Evolutionary conservation across 2,113 vertebrate species (phyloP).

Genomic region (Lathamus discolor): DNA sequence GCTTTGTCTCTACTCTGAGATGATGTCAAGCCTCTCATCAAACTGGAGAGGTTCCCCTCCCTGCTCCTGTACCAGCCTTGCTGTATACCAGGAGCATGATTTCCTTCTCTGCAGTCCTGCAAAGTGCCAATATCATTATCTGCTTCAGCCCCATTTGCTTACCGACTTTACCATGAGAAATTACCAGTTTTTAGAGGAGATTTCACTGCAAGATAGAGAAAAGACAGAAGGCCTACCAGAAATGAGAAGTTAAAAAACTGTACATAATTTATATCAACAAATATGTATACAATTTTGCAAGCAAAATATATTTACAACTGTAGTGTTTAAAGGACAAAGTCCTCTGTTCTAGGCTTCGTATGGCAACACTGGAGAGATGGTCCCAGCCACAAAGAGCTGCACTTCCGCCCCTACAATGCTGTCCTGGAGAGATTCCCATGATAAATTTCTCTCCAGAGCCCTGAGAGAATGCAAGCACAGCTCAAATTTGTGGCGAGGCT

Average conservation of each 20-base stretch:
- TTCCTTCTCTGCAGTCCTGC: neutral
- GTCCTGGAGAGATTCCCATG: neutral
- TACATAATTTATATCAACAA: neutral
- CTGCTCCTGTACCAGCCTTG: neutral
- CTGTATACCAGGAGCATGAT: neutral
- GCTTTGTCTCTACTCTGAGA: neutral
- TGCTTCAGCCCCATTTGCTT: neutral
- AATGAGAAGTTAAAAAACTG: neutral
- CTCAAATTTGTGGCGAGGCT: neutral
- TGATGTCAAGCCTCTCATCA: neutral
- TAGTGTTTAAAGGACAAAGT: neutral
- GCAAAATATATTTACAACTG: neutral
- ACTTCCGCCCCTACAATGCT: neutral
- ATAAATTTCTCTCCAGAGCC: neutral
- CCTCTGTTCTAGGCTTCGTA: neutral
- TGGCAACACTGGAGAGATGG: neutral
- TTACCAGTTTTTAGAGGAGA: neutral
- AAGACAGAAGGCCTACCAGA: neutral
- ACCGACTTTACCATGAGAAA: neutral
- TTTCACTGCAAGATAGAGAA: neutral
- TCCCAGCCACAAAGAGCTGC: neutral
- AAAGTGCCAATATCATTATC: neutral
- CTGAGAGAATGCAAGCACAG: neutral
- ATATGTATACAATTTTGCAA: neutral
- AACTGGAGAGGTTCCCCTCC: neutral